Evolutionary conservation across 2,113 vertebrate genomes (phyloP).

Genomic region (Aphyosemion australe): DNA sequence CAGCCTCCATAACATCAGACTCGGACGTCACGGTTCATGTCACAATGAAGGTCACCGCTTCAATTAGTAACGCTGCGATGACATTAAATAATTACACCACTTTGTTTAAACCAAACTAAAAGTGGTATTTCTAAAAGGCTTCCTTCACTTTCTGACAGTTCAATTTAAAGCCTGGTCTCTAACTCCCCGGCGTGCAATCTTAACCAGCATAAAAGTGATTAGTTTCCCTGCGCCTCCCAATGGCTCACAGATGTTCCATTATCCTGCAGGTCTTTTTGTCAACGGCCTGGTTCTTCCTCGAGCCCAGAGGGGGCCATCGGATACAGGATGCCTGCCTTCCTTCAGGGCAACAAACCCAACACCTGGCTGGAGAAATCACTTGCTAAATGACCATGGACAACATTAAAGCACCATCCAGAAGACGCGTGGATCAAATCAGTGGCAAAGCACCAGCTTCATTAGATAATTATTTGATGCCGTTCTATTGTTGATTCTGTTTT

Average conservation of each 20-base stretch:
- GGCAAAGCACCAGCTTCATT: constrained; percentile 26
- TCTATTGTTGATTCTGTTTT: constrained; percentile 55
- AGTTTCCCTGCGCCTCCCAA: constrained; percentile 18
- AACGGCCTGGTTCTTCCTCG: constrained; percentile 59
- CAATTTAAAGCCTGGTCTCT: constrained; percentile 14
- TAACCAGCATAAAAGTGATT: constrained; percentile 1
- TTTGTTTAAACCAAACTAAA: constrained; percentile 32
- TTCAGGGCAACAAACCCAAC: constrained; percentile 21
- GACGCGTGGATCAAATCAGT: neutral
- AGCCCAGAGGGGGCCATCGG: constrained; percentile 39
- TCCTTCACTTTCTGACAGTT: constrained; percentile 17
- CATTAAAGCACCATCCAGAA: constrained; percentile 11
- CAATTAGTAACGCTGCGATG: constrained; percentile 36
- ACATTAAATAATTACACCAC: constrained; percentile 41
- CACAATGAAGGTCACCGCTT: constrained; percentile 56
- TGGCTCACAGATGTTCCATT: constrained; percentile 41
- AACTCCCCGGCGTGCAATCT: constrained; percentile 1
- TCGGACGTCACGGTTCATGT: constrained; percentile 19
- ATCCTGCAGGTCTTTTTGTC: constrained; percentile 60
- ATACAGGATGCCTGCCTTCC: constrained; percentile 6
- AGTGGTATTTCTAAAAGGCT: constrained; percentile 28
- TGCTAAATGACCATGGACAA: constrained; percentile 31
- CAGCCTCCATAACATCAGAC: constrained; percentile 20
- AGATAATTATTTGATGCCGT: constrained; percentile 38
- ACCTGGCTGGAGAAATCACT: constrained; percentile 49